phyloP scores from a whole-genome alignment of 2,888 invertebrate species.

The Plutella xylostella region DNA sequence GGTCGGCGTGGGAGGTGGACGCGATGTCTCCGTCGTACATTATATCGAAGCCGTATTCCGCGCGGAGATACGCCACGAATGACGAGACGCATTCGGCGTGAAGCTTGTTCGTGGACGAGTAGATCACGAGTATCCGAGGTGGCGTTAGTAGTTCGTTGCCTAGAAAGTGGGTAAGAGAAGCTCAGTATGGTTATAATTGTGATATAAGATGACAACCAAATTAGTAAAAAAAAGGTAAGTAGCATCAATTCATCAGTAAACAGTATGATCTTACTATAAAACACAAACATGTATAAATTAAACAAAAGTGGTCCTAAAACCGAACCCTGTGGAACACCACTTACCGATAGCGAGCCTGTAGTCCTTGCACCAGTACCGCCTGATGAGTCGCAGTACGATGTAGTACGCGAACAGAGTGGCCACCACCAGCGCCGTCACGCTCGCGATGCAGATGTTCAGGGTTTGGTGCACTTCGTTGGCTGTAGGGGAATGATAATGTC shows the following conservation, averaged over 20 bases:
- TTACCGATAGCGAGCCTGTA: constrained; percentile 20
- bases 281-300: background rate
- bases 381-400: constrained; percentile 36
- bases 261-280: background rate
- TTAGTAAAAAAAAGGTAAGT: too few relatives aligned
- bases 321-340: background rate
- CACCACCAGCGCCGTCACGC: constrained; percentile 46
- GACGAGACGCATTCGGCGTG: constrained; percentile 54
- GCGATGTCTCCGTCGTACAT: constrained; percentile 45
- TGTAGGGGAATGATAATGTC: too few relatives aligned
- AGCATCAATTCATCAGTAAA: too few relatives aligned
- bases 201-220: too few relatives aligned
- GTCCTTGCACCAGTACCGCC: constrained; percentile 44
- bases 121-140: constrained; percentile 49
- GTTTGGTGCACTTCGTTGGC: too few relatives aligned
- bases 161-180: constrained; percentile 27
- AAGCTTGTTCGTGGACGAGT: constrained; percentile 42
- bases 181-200: background rate
- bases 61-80: constrained; percentile 43
- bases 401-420: constrained; percentile 53
- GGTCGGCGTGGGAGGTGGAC: constrained; percentile 41
- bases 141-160: constrained; percentile 40
- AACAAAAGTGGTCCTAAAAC: too few relatives aligned
- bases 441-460: constrained; percentile 54
- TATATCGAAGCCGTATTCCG: constrained; percentile 48